Evolutionary conservation across 2,797 vertebrate species (phyloP), one percentile per base, ranked within the genome.

Genomic region (Glossophaga mutica): DNA sequence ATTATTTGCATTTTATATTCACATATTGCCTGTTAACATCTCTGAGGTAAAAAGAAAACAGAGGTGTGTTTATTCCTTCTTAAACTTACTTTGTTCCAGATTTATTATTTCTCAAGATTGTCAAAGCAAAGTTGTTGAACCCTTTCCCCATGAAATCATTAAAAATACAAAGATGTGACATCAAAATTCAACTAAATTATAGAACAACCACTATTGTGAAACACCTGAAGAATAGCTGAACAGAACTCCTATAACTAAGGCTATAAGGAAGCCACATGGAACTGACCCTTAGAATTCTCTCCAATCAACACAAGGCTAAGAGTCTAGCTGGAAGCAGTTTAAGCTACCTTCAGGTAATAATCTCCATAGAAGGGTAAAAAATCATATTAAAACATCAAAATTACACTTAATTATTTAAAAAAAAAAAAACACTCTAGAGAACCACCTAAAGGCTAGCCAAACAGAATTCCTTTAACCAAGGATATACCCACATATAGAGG

Each of bases 31-130:
- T 67, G 6, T 71, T 85, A 91, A 81, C 70, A 34, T 78, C 46
- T 65, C 15, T 52, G 14, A 29, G 26, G 67, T 73, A 9, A 65
- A 89, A 91, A 90, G 29, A n/a, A 92, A 55, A 55, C 52, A 82
- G 11, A 57, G 52, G 3, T 34, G 1, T 59, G 15, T 48, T 94
- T 85, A 34, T 39, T 62, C 65, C 48, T 88, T 91, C n/a, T 67
- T 52, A 34, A 29, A 24, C 22, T 55, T 55, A 44, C 21, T 87
- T 65, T 57, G 6, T 65, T 74, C 76, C 79, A 70, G 21, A 87
- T 77, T 93, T 85, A 67, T 67, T 85, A 65, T 90, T 87, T 95
- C 44, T 92, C 46, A 95, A 90, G 76, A 90, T 9, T 73, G 34
- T 83, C 29, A 82, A 77, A 92, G 39, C 39, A 94, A 86, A 87